phyloP scores from a whole-genome alignment of 2,888 invertebrate species.

The Lasioglossum oenotherae region DNA sequence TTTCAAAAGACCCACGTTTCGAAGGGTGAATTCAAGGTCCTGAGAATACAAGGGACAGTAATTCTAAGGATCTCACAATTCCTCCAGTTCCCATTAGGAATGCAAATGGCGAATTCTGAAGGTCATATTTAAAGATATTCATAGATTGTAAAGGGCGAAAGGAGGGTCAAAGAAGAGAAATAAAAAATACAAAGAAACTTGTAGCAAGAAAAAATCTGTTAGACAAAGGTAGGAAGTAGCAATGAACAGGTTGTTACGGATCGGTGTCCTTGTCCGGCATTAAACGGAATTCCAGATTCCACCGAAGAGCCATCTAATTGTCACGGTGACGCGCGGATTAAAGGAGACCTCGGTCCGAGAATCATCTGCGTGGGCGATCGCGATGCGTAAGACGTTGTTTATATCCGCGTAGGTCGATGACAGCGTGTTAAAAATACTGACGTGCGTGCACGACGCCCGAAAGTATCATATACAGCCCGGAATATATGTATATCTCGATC shows the following conservation, averaged over 20 bases:
- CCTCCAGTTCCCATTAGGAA: too few species aligned
- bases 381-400: conserved; percentile 29
- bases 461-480: background rate
- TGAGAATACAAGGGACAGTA: too few species aligned
- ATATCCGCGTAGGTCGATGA: conserved; percentile 21
- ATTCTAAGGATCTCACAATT: too few species aligned
- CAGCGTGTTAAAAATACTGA: conserved; percentile 13
- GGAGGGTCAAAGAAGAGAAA: background rate
- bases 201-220: background rate
- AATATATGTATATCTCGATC: background rate
- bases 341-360: background rate
- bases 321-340: conserved; percentile 5
- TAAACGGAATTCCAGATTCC: conserved; percentile 1
- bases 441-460: background rate
- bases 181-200: background rate
- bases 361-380: conserved; percentile 11
- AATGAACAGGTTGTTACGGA: background rate
- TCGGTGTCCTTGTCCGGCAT: background rate
- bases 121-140: too few species aligned
- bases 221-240: background rate
- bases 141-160: background rate
- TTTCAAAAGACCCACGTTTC: too few species aligned
- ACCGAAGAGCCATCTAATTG: background rate
- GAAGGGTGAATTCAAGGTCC: too few species aligned
- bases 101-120: too few species aligned